Conservation (phyloP, 2,888 invertebrate species). For the Campoplex capitator region DNA sequence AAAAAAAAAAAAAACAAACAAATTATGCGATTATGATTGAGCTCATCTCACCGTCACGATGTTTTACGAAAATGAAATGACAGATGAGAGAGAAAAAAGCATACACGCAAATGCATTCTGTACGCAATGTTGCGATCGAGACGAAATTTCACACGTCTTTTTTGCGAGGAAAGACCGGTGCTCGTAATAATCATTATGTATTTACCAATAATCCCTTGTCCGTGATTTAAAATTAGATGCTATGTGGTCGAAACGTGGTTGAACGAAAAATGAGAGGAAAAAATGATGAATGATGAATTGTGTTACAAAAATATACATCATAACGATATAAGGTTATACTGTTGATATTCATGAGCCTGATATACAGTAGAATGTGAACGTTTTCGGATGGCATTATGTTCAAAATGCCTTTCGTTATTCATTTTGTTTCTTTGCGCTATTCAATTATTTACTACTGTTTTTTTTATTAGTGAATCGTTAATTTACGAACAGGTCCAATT, state of each 20-base stretch:
- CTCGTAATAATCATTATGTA: slow-evolving; percentile 56
- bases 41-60: slow-evolving; percentile 38
- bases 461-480: neutral
- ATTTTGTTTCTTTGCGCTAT: neutral
- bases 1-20: neutral
- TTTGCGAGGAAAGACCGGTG: slow-evolving; percentile 9
- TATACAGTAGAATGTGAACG: slow-evolving; percentile 7
- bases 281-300: slow-evolving; percentile 54
- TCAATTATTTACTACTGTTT: neutral
- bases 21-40: slow-evolving; percentile 30
- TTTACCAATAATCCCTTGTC: slow-evolving; percentile 62
- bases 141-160: slow-evolving; percentile 3
- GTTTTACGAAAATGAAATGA: slow-evolving; percentile 25
- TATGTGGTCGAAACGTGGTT: slow-evolving; percentile 62
- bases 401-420: neutral
- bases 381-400: neutral
- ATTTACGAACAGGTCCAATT: neutral
- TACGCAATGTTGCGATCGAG: slow-evolving; percentile 35
- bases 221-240: slow-evolving; percentile 60
- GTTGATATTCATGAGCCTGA: slow-evolving; percentile 44
- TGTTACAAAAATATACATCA: slow-evolving; percentile 63
- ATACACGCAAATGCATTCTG: slow-evolving; percentile 6
- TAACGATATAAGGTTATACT: slow-evolving; percentile 47
- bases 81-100: neutral
- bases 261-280: slow-evolving; percentile 11